phyloP scores from a whole-genome alignment of 53 echinoderm and acorn worm species.

The Zoroaster sp. region DNA sequence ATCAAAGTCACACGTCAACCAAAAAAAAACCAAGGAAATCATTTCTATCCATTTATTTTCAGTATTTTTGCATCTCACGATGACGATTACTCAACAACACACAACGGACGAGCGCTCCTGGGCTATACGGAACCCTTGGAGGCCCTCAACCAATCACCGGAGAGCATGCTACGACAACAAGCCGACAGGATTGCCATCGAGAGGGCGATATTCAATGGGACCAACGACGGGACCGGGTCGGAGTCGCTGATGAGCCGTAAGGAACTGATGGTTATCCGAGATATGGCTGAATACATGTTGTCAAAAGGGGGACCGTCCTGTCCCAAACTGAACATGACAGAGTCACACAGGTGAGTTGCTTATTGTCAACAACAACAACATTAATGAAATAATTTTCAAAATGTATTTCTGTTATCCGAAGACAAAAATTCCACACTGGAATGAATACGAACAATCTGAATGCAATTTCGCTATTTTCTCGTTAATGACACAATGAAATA shows the following conservation, averaged over 20 bases:
- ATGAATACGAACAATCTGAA: too few species aligned
- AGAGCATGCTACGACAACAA: not conserved
- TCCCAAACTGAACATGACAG: conserved; percentile 72
- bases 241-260: conserved; percentile 43
- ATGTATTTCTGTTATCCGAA: too few species aligned
- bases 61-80: conserved; percentile 63
- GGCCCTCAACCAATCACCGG: not conserved
- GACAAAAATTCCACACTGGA: too few species aligned
- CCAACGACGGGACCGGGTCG: conserved; percentile 1
- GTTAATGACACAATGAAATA: too few species aligned
- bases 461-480: too few species aligned
- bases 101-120: conserved; percentile 66
- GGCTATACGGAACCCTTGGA: conserved; percentile 35
- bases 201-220: conserved; percentile 45
- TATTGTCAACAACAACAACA: not conserved
- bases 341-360: conserved; percentile 65
- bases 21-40: not conserved
- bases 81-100: conserved; percentile 22
- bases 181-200: conserved; percentile 9
- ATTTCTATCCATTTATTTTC: not conserved
- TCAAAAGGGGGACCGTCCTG: conserved; percentile 71
- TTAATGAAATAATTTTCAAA: too few species aligned
- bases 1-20: too few species aligned
- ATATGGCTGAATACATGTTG: conserved; percentile 66
- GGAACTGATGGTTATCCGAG: conserved; percentile 70